These are phyloP conservation scores for Acronicta aceris DNA, from an alignment of 2,888 invertebrate species.

Conservation along the genomic window DNA sequence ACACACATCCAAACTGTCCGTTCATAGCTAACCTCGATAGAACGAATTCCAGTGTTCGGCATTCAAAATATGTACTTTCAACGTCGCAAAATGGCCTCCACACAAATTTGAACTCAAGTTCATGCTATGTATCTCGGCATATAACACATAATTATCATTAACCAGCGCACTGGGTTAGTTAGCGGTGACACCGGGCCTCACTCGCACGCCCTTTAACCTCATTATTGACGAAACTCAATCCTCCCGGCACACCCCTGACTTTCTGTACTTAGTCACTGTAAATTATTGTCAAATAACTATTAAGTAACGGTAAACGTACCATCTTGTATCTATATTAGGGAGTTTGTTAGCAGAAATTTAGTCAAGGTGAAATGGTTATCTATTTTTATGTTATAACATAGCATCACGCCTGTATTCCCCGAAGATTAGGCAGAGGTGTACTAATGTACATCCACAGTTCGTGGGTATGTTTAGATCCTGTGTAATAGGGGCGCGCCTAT, in stretches of 20 bases:
- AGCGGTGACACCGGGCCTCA: conserved; percentile 53
- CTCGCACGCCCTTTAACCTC: conserved; percentile 70
- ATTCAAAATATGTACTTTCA: conserved; percentile 2
- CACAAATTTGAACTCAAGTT: conserved; percentile 12
- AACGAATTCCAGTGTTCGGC: neutral
- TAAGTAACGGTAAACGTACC: conserved; percentile 53
- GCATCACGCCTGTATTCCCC: too few species aligned
- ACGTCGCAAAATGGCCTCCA: conserved; percentile 6
- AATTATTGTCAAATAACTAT: conserved; percentile 63
- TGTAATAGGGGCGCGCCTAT: too few species aligned
- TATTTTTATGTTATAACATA: neutral
- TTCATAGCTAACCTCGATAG: neutral
- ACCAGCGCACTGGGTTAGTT: conserved; percentile 42
- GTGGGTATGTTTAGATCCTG: too few species aligned
- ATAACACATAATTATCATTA: conserved; percentile 47
- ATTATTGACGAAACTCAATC: conserved; percentile 74
- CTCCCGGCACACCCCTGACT: conserved; percentile 54
- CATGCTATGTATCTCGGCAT: conserved; percentile 8
- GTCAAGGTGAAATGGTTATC: neutral
- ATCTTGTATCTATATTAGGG: conserved; percentile 24
- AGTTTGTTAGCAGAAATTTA: conserved; percentile 8
- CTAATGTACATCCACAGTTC: too few species aligned
- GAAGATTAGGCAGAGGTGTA: too few species aligned
- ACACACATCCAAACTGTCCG: neutral
- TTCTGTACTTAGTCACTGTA: conserved; percentile 57